These are phyloP conservation scores for Falco berigora DNA, from an alignment of 2,797 vertebrate genomes.

Conservation along the genomic window DNA sequence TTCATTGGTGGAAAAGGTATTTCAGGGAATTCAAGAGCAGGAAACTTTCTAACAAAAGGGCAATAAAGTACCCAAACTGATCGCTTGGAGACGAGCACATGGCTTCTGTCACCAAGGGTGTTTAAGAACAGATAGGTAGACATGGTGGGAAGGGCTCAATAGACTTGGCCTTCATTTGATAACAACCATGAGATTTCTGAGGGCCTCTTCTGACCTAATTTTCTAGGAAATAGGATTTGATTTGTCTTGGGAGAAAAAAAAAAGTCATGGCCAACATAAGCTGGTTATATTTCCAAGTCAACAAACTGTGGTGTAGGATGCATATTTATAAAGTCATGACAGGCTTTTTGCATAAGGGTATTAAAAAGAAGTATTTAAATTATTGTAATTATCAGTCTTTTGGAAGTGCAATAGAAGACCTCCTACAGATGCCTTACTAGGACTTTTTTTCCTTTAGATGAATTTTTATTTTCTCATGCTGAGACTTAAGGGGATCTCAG, in stretches of 20 bases:
- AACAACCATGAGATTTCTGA: neutral
- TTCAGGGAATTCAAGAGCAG: neutral
- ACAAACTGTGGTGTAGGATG: neutral
- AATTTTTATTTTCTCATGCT: neutral
- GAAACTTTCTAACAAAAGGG: neutral
- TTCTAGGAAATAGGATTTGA: neutral
- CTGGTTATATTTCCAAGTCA: neutral
- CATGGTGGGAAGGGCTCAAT: neutral
- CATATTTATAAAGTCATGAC: neutral
- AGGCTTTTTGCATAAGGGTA: neutral
- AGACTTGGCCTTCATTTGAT: neutral
- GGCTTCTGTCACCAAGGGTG: neutral
- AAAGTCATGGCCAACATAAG: neutral
- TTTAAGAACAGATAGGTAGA: neutral
- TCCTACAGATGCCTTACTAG: neutral
- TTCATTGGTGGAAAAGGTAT: neutral
- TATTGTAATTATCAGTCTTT: neutral
- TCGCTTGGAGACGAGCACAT: neutral
- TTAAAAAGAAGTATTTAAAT: neutral
- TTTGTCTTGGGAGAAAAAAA: neutral
- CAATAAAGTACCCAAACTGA: neutral
- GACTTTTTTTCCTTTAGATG: neutral
- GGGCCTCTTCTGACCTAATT: neutral
- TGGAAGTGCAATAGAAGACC: neutral
- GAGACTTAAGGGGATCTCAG: neutral